Base-by-base conservation (phyloP, 2,797 vertebrate genomes). In the Poecilia gillii region DNA sequence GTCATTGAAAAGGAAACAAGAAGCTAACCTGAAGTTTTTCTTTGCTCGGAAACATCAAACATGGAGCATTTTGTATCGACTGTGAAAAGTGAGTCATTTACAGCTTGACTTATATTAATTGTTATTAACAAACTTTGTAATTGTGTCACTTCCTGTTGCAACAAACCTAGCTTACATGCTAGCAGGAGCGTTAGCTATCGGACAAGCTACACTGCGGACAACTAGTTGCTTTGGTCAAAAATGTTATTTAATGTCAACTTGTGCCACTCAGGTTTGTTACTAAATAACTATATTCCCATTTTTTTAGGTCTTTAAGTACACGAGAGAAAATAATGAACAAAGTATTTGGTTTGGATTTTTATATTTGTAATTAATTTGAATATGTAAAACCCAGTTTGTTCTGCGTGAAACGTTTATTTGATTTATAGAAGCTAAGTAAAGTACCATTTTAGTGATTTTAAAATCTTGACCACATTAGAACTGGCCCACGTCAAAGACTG, bases 81-180 rank as follows among this genome's bases (percentile, higher is more conserved):
- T 0, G 77, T 96, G 18, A 94, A 93, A 94, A 81, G 95, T 96
- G 79, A 92, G 93, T 91, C 68, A 55, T 18, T 77, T 2, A 51
- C 12, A 2, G 0, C 0, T 79, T 75, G 0, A 66, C 1, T 33
- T 0, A 0, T 8, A n/a, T 2, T 46, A 46, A 43, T 18, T 36
- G 3, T 41, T 11, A 39, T 36, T 31, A 0, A n/a, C 39, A 46
- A 23, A 72, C 0, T 16, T 33, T 2, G 13, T 64, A 53, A 23
- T 12, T 6, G 0, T 7, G 1, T 8, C 13, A 36, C 71, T 6
- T 72, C 1, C 0, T 14, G 53, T 2, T 45, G 9, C 33, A 31
- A 33, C 11, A 41, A 55, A 41, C 13, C 25, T 41, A 43, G 57
- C 46, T 41, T 47, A n/a, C 23, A 14, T n/a, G 13, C 14, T 70